phyloP scores from a whole-genome alignment of 2,888 invertebrate species.

The Melieria omissa region DNA sequence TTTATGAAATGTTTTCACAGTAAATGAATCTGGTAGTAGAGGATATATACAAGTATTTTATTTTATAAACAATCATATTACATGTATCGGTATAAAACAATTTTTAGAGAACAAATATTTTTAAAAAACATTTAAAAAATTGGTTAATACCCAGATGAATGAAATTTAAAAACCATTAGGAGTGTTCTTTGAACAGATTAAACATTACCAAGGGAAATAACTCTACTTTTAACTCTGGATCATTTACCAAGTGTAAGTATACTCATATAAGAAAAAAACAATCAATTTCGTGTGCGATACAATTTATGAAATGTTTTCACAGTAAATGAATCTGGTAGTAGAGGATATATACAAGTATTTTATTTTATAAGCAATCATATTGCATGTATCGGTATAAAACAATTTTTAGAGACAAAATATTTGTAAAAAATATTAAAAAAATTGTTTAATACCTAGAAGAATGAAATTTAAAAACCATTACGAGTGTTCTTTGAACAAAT shows the following conservation, averaged over 20 bases:
- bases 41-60: too few species aligned
- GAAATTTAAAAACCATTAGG: not conserved
- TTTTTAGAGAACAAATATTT: too few species aligned
- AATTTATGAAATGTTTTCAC: not conserved
- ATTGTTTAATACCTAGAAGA: not conserved
- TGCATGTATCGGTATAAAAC: too few species aligned
- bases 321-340: too few species aligned
- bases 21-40: too few species aligned
- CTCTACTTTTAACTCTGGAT: not conserved
- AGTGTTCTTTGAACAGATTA: not conserved
- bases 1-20: not conserved
- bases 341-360: too few species aligned
- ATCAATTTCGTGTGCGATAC: not conserved
- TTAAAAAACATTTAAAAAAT: not conserved
- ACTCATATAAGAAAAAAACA: constrained; percentile 57
- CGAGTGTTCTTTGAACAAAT: not conserved
- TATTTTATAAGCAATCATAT: too few species aligned
- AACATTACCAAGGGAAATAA: not conserved
- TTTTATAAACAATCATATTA: too few species aligned
- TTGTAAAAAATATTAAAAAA: not conserved
- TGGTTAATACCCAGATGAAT: not conserved
- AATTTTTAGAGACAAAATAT: too few species aligned
- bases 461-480: not conserved
- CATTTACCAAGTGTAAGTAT: not conserved
- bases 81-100: too few species aligned